These are phyloP conservation scores for Candoia aspera DNA, from an alignment of 2,113 vertebrate species.

Conservation along the genomic window DNA sequence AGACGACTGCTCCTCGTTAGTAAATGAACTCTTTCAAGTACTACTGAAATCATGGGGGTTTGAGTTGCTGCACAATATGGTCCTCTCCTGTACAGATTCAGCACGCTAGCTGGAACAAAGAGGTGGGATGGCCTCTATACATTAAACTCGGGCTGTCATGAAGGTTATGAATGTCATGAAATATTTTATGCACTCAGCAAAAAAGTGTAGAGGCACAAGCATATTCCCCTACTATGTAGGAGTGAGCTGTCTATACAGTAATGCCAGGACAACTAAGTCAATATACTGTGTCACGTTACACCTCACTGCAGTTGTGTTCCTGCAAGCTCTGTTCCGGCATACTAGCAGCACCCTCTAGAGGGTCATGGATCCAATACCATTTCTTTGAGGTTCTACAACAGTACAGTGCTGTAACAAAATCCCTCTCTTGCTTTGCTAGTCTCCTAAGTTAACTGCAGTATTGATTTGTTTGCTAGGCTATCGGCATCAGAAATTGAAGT, in stretches of 20 bases:
- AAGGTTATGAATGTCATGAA: neutral
- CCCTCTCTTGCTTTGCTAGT: neutral
- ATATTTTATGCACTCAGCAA: neutral
- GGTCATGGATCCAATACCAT: neutral
- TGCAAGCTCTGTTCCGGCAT: too few relatives aligned
- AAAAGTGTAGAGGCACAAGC: neutral
- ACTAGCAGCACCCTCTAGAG: neutral
- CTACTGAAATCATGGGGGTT: neutral
- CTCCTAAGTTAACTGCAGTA: neutral
- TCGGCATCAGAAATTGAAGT: neutral
- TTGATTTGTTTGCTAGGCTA: neutral
- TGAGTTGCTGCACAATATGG: neutral
- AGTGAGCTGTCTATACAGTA: neutral
- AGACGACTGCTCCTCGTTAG: neutral
- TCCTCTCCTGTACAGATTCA: neutral
- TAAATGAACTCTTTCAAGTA: neutral
- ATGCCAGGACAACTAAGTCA: neutral
- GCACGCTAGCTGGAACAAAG: too few relatives aligned
- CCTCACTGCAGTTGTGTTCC: neutral
- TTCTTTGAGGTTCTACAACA: neutral
- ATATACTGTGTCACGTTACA: neutral
- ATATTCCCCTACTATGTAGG: too few relatives aligned
- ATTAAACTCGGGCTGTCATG: too few relatives aligned
- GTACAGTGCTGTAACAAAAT: neutral
- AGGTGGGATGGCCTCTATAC: neutral